These are phyloP conservation scores for Fragum fragum DNA, from an alignment of 2,888 invertebrate species.

Conservation along the genomic window DNA sequence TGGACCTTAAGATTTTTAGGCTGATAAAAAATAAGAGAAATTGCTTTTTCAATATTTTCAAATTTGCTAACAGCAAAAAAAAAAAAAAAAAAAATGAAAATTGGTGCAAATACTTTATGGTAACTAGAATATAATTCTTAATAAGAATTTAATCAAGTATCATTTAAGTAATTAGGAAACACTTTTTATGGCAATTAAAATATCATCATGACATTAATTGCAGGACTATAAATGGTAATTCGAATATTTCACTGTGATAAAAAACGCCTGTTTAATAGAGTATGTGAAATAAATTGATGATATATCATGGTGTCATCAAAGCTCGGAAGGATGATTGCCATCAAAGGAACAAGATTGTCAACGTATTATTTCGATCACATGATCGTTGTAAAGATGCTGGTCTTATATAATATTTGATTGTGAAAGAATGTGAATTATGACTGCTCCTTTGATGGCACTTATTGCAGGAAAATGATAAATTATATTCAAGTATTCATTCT, in stretches of 20 bases:
- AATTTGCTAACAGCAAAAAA: no score
- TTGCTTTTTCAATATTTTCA: no score
- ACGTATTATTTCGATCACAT: not conserved
- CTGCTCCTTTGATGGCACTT: no score
- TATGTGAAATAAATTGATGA: not conserved
- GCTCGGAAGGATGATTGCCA: not conserved
- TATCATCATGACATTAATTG: conserved; percentile 23
- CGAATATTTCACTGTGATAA: conserved; percentile 17
- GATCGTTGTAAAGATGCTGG: not conserved
- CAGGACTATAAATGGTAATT: conserved; percentile 12
- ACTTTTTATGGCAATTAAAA: not conserved
- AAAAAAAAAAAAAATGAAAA: no score
- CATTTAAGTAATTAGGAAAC: not conserved
- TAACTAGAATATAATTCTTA: no score
- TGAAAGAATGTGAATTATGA: no score
- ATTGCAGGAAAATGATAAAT: no score
- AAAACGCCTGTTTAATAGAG: not conserved
- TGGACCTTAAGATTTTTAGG: no score
- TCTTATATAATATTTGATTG: no score
- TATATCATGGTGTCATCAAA: not conserved
- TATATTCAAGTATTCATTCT: no score
- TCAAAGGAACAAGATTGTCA: not conserved
- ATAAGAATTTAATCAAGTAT: not conserved
- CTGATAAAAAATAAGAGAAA: no score
- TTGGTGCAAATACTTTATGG: no score